Evolutionary conservation across 2,888 invertebrate species (phyloP).

Genomic region (Gnatocerus cornutus): DNA sequence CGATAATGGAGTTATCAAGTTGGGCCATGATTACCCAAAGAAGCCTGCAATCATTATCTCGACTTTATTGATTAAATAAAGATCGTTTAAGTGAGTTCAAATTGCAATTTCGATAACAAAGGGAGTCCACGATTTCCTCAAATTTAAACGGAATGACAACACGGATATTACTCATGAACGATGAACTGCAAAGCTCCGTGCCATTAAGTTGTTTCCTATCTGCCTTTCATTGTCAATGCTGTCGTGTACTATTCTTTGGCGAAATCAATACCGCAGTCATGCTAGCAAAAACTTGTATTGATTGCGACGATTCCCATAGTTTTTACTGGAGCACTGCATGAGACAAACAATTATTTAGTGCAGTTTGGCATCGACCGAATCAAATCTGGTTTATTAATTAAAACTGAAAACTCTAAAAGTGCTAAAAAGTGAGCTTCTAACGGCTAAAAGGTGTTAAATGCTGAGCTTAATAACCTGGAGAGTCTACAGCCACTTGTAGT

Average conservation of each 20-base stretch:
- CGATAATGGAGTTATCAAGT: background rate
- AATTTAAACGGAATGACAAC: slow-evolving; percentile 26
- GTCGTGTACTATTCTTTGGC: slow-evolving; percentile 3
- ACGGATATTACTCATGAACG: slow-evolving; percentile 28
- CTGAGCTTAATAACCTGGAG: too few relatives aligned
- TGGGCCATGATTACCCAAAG: too few relatives aligned
- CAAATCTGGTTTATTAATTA: too few relatives aligned
- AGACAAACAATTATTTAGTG: too few relatives aligned
- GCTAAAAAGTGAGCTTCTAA: too few relatives aligned
- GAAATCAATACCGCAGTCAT: slow-evolving; percentile 24
- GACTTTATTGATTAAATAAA: slow-evolving; percentile 1
- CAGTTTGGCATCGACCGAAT: too few relatives aligned
- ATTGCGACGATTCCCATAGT: slow-evolving; percentile 1
- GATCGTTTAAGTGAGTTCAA: background rate
- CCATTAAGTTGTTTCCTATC: slow-evolving; percentile 39
- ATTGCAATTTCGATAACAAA: slow-evolving; percentile 17
- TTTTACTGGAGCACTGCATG: background rate
- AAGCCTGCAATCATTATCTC: too few relatives aligned
- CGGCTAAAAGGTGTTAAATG: too few relatives aligned
- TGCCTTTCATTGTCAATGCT: slow-evolving; percentile 30
- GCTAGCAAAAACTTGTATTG: slow-evolving; percentile 12
- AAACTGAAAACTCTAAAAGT: too few relatives aligned
- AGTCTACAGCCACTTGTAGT: too few relatives aligned
- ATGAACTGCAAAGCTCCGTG: slow-evolving; percentile 29
- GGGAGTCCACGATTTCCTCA: slow-evolving; percentile 15